A percentile compares a stretch with the other conserved stretches of the same genome.
These are phyloP conservation scores for Ametastegia equiseti DNA, from an alignment of 2,888 invertebrate species.

Conservation along the genomic window DNA sequence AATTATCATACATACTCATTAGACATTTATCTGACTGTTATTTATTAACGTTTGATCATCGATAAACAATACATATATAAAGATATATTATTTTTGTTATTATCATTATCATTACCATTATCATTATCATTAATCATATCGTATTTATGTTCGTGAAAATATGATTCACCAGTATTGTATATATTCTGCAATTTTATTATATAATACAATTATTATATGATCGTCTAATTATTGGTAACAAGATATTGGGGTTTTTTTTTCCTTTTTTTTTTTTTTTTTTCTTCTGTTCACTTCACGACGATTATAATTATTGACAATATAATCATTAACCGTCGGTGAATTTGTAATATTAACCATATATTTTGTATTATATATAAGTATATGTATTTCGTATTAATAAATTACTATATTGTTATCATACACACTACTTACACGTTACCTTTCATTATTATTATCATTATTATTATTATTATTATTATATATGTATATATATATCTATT, in stretches of 20 bases:
- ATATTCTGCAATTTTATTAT: not conserved
- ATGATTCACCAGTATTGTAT: not conserved
- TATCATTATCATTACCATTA: no score
- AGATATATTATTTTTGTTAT: no score
- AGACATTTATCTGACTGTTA: not conserved
- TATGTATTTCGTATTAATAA: slow-evolving; percentile 61
- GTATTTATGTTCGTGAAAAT: not conserved
- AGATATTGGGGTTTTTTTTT: no score
- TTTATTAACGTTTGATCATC: not conserved
- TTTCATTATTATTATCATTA: no score
- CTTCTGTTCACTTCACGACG: no score
- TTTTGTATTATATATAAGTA: slow-evolving; percentile 53
- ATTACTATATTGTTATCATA: slow-evolving; percentile 72
- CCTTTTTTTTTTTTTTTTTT: no score
- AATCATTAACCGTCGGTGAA: not conserved
- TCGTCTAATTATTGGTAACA: no score
- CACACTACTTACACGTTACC: slow-evolving; percentile 70
- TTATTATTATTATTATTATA: no score
- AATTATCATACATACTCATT: no score
- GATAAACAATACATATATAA: slow-evolving; percentile 10
- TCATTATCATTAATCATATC: slow-evolving; percentile 19
- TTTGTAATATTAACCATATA: not conserved
- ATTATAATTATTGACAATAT: no score
- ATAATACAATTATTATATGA: no score
- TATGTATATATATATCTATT: not conserved